Percentiles rank a stretch among this genome's conserved stretches.
These are phyloP conservation scores for Raillietiella orientalis DNA, from an alignment of 2,888 invertebrate genomes.

Conservation along the genomic window DNA sequence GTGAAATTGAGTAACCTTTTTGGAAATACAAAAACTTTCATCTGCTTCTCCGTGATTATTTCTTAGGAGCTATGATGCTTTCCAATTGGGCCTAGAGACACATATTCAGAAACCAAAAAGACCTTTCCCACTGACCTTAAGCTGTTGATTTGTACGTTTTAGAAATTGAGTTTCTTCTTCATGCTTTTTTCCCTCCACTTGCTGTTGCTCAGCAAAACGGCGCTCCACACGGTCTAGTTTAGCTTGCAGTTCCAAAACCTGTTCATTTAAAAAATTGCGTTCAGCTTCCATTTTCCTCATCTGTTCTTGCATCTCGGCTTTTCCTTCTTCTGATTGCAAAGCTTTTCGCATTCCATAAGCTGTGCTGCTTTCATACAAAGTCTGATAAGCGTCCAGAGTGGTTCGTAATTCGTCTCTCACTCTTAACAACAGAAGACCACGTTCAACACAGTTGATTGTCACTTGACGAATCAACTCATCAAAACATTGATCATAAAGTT, in stretches of 20 bases:
- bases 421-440: conserved; percentile 63
- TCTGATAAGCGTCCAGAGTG: conserved; percentile 87
- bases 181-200: conserved; percentile 70
- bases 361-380: conserved; percentile 82
- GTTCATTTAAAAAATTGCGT: conserved; percentile 2
- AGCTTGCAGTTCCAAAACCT: conserved; percentile 24
- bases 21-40: no score
- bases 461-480: conserved; percentile 40
- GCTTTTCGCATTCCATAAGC: conserved; percentile 95
- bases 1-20: conserved; percentile 42
- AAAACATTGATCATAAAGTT: conserved; percentile 83
- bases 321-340: conserved; percentile 69
- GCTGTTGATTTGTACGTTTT: conserved; percentile 71
- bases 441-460: conserved; percentile 83
- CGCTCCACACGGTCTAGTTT: conserved; percentile 52
- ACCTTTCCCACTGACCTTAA: conserved; percentile 27
- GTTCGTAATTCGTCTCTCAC: conserved; percentile 84
- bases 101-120: conserved; percentile 7
- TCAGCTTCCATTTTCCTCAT: conserved; percentile 29
- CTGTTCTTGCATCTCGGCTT: conserved; percentile 39
- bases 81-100: conserved; percentile 49
- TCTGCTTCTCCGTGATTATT: no score
- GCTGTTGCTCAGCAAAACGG: conserved; percentile 29
- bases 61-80: conserved; percentile 77
- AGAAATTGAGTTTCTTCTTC: conserved; percentile 66